A percentile compares a stretch with the other conserved stretches of the same genome.
Conservation (phyloP, 2,113 vertebrate genomes). For the Seriola dumerili region DNA sequence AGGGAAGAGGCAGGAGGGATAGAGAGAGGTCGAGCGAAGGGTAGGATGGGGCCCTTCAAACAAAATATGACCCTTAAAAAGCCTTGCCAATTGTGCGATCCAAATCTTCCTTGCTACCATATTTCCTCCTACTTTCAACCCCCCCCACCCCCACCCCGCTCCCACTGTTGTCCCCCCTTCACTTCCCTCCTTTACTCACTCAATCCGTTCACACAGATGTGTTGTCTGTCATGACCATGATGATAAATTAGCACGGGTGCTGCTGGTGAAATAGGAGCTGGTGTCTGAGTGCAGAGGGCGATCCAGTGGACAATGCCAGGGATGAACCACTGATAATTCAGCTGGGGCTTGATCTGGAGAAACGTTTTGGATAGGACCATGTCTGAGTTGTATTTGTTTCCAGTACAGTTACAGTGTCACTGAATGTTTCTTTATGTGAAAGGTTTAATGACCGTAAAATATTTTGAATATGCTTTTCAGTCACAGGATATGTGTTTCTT, state of each 20-base stretch:
- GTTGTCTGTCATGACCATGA: slow-evolving; percentile 80
- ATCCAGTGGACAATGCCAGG: slow-evolving; percentile 77
- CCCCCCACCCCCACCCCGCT: not conserved
- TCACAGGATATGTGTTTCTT: not conserved
- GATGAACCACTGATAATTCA: slow-evolving; percentile 80
- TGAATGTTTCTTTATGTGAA: slow-evolving; percentile 8
- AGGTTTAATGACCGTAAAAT: not conserved
- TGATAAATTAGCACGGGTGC: slow-evolving; percentile 86
- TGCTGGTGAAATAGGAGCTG: slow-evolving; percentile 81
- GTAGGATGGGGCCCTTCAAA: slow-evolving; percentile 77
- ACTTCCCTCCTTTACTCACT: slow-evolving; percentile 65
- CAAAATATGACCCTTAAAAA: slow-evolving; percentile 76
- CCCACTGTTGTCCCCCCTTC: slow-evolving; percentile 61
- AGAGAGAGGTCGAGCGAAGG: slow-evolving; percentile 70
- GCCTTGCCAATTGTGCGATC: slow-evolving; percentile 50
- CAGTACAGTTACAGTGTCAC: slow-evolving; percentile 39
- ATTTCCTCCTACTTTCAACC: slow-evolving; percentile 51
- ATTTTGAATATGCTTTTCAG: not conserved
- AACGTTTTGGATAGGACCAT: slow-evolving; percentile 51
- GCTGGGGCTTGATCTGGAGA: slow-evolving; percentile 74
- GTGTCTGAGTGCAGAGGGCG: slow-evolving; percentile 77
- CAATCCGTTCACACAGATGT: slow-evolving; percentile 81
- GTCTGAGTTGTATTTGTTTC: slow-evolving; percentile 45
- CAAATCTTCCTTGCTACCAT: slow-evolving; percentile 68
- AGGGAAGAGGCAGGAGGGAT: slow-evolving; percentile 60